Evolutionary conservation across 2,113 vertebrate genomes (phyloP).

Genomic region (Sterna hirundo): DNA sequence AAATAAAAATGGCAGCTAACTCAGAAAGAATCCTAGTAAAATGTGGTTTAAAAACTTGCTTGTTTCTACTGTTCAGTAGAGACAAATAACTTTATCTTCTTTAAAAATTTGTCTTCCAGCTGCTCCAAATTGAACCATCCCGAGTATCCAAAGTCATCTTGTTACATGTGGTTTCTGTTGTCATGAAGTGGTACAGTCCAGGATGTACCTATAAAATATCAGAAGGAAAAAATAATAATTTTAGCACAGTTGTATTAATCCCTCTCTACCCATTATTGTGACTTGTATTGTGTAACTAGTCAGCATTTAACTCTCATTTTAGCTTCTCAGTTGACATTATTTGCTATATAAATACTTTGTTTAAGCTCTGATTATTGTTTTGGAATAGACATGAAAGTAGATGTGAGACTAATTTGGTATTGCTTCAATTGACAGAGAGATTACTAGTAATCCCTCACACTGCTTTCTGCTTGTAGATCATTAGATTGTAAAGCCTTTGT

Average conservation of each 20-base stretch:
- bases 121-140: not conserved
- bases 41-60: not conserved
- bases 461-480: not conserved
- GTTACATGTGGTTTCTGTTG: not conserved
- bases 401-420: not conserved
- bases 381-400: not conserved
- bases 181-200: not conserved
- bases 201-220: not conserved
- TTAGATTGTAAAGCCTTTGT: not conserved
- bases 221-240: not conserved
- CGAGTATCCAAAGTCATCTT: not conserved
- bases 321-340: not conserved
- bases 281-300: not conserved
- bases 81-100: not conserved
- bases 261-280: fast-evolving
- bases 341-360: not conserved
- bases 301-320: not conserved
- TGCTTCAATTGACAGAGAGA: not conserved
- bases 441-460: not conserved
- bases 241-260: not conserved
- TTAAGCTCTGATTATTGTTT: not conserved
- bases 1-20: not conserved
- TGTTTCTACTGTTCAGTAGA: not conserved
- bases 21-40: not conserved
- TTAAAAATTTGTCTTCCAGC: not conserved